Base-by-base conservation (phyloP, 1,140 invertebrate species). In the Drosophila neocordata region DNA sequence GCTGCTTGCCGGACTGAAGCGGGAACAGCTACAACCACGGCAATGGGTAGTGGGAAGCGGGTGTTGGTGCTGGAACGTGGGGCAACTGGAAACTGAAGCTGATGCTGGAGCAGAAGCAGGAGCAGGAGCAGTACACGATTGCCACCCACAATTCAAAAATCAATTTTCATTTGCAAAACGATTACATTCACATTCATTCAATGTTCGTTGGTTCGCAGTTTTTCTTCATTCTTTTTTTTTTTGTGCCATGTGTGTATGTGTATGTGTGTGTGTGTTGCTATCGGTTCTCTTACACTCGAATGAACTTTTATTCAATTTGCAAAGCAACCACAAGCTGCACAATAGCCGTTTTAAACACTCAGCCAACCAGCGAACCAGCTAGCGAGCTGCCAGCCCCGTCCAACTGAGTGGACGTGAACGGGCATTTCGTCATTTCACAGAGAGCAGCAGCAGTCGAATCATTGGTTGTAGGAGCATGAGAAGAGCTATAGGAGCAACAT, bases 271-370 rank as follows among this genome's bases (percentile, higher is more conserved):
- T 76, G 61, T 35, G 66, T 77, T 77, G 88, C 87, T 90, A 90
- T 90, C 87, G 87, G 79, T 80, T 90, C 77, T 64, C 78, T 90
- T 87, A 90, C 87, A 90, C 87, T 90, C 81, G 80, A 90, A 77
- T 90, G 87, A 79, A 90, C 88, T 90, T 90, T 88, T 88, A 87
- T 87, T 87, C 83, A 87, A 87, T 87, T 87, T 87, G 83, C 83
- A 87, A 87, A 88, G 83, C 83, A 87, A 88, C 83, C 83, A 83
- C 83, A 87, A 87, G 83, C 83, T 87, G 83, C 79, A 87, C 83
- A 87, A 87, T 87, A 83, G 83, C 83, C 83, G 79, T 87, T 87
- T 88, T 88, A 87, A 88, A 88, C 83, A 87, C 83, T 88, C 83
- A 67, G 83, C 85, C 83, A 87, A 70, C 75, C 83, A 88, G 65